Evolutionary conservation across 2,888 invertebrate species (phyloP).

Genomic region (Rhorus exstirpatorius): DNA sequence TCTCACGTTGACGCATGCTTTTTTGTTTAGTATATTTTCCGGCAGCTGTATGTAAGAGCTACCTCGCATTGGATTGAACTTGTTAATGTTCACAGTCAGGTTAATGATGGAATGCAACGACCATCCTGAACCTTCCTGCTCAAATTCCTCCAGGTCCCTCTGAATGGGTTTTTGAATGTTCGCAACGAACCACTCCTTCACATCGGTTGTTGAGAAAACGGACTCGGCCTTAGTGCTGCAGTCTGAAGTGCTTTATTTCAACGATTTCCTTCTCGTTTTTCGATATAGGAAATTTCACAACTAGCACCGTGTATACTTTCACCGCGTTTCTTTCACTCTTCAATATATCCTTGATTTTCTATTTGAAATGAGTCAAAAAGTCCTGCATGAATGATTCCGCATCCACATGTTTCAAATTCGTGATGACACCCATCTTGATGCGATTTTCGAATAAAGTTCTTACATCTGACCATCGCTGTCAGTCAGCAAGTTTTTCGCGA

Average conservation of each 20-base stretch:
- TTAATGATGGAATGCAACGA: constrained; percentile 69
- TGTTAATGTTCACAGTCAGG: constrained; percentile 73
- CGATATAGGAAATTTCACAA: constrained; percentile 66
- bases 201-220: neutral
- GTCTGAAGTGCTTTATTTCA: constrained; percentile 68
- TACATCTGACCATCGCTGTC: too few species aligned
- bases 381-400: constrained; percentile 33
- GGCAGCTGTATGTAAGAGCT: constrained; percentile 72
- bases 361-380: too few species aligned
- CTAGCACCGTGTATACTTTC: constrained; percentile 68
- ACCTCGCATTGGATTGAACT: constrained; percentile 71
- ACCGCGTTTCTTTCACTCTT: constrained; percentile 28
- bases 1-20: constrained; percentile 51
- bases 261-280: constrained; percentile 61
- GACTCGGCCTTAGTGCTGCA: too few species aligned
- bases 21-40: constrained; percentile 7
- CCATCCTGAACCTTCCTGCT: constrained; percentile 61
- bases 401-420: too few species aligned
- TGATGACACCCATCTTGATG: too few species aligned
- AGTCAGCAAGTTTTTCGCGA: too few species aligned
- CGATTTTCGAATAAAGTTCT: too few species aligned
- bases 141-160: too few species aligned
- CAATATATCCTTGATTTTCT: constrained; percentile 1
- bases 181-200: neutral
- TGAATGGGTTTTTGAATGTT: too few species aligned